Evolutionary conservation across 2,888 invertebrate genomes (phyloP).

Genomic region (Meiosimyza decipiens): DNA sequence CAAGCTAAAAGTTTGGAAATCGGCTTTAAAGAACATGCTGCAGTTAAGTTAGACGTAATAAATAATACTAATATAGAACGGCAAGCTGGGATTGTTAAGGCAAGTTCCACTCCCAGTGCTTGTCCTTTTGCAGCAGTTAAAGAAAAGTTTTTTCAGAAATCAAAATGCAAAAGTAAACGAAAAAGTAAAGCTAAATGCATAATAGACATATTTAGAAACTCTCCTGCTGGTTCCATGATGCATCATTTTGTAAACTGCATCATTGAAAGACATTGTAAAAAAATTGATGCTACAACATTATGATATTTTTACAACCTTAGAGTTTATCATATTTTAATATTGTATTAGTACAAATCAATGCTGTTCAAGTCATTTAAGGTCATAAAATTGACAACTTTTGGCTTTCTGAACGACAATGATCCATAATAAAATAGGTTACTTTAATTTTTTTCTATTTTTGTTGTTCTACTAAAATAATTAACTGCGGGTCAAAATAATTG

Average conservation of each 20-base stretch:
- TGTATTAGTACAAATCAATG: too few species aligned
- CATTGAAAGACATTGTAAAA: slow-evolving; percentile 48
- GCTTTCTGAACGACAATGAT: too few species aligned
- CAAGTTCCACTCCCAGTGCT: too few species aligned
- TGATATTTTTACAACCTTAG: slow-evolving; percentile 42
- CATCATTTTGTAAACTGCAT: slow-evolving; percentile 48
- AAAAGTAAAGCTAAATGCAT: slow-evolving; percentile 32
- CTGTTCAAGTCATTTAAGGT: too few species aligned
- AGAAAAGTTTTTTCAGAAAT: slow-evolving; percentile 12
- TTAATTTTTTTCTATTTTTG: too few species aligned
- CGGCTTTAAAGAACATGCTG: neutral
- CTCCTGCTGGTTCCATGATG: slow-evolving; percentile 44
- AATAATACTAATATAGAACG: too few species aligned
- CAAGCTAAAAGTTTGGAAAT: slow-evolving; percentile 7
- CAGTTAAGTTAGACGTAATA: neutral
- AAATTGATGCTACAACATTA: slow-evolving; percentile 42
- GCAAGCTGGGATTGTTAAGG: too few species aligned
- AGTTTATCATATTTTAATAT: too few species aligned
- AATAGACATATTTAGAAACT: slow-evolving; percentile 33
- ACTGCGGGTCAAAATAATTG: too few species aligned
- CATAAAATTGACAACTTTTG: too few species aligned
- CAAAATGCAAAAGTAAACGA: slow-evolving; percentile 17
- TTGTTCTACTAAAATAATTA: too few species aligned
- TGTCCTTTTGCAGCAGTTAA: neutral
- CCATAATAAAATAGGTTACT: too few species aligned